These are phyloP conservation scores for Lycaon pictus DNA, from an alignment of 2,113 vertebrate genomes.

Conservation along the genomic window DNA sequence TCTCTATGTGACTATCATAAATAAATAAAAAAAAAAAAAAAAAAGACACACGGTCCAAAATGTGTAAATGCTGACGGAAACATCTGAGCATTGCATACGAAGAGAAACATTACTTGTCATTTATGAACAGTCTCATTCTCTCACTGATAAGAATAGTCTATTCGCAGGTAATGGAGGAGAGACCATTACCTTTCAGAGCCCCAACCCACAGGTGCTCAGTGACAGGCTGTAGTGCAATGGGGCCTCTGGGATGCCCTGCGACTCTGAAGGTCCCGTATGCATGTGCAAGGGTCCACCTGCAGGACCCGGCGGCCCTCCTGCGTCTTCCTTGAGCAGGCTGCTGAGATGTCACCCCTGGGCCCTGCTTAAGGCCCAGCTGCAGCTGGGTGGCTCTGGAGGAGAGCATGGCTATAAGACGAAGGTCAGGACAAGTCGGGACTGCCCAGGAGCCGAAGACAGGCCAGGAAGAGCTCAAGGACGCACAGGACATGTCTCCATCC, in stretches of 20 bases:
- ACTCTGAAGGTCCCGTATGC: background rate
- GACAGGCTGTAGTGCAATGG: accelerated
- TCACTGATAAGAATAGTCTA: accelerated
- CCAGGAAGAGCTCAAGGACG: accelerated
- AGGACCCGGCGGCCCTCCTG: background rate
- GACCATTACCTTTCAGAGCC: background rate
- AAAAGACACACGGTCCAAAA: background rate
- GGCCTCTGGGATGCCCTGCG: background rate
- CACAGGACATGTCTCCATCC: background rate
- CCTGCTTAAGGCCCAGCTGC: background rate
- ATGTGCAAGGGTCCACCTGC: accelerated
- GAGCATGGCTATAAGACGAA: background rate
- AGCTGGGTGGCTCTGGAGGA: background rate
- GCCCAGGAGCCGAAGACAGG: accelerated
- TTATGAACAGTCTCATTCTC: accelerated
- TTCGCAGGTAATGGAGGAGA: background rate
- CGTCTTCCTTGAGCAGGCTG: accelerated
- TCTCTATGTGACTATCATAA: too few species aligned
- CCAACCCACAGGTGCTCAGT: background rate
- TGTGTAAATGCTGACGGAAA: background rate
- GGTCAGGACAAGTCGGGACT: background rate
- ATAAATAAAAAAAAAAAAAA: too few species aligned
- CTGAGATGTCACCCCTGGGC: accelerated
- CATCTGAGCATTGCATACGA: accelerated
- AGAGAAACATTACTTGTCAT: background rate